These are phyloP conservation scores for Sesia bembeciformis DNA, from an alignment of 2,888 invertebrate genomes.

Conservation along the genomic window DNA sequence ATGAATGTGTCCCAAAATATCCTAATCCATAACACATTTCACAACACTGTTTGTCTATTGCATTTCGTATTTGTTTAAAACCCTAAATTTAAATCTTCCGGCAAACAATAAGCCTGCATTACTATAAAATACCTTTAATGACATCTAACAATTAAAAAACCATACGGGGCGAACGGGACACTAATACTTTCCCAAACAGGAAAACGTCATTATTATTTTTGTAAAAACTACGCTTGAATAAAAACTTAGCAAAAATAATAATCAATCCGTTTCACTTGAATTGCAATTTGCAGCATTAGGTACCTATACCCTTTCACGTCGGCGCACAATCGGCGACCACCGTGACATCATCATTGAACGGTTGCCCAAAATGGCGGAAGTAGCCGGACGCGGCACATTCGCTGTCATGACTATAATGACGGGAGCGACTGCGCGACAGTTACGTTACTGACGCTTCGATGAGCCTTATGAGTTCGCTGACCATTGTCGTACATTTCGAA, in stretches of 20 bases:
- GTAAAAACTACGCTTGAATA: background rate
- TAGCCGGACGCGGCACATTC: constrained; percentile 16
- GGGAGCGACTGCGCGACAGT: constrained; percentile 14
- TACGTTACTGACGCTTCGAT: constrained; percentile 21
- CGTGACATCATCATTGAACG: constrained; percentile 11
- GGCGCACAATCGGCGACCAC: constrained; percentile 16
- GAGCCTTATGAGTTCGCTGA: constrained; percentile 1
- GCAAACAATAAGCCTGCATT: too few relatives aligned
- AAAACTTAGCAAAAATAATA: background rate
- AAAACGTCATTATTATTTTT: too few relatives aligned
- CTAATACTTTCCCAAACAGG: too few relatives aligned
- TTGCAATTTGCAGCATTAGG: background rate
- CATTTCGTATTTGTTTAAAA: too few relatives aligned
- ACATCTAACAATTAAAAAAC: too few relatives aligned
- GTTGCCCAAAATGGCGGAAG: constrained; percentile 11
- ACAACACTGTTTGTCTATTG: too few relatives aligned
- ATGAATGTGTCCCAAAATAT: too few relatives aligned
- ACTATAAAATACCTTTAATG: too few relatives aligned
- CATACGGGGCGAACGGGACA: too few relatives aligned
- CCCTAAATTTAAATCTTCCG: too few relatives aligned
- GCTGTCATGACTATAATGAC: constrained; percentile 10
- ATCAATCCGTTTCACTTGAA: background rate
- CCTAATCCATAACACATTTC: too few relatives aligned
- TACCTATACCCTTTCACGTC: background rate
- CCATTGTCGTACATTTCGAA: too few relatives aligned